These are phyloP conservation scores for Erythrolamprus reginae DNA, from an alignment of 2,113 vertebrate species.

Conservation along the genomic window DNA sequence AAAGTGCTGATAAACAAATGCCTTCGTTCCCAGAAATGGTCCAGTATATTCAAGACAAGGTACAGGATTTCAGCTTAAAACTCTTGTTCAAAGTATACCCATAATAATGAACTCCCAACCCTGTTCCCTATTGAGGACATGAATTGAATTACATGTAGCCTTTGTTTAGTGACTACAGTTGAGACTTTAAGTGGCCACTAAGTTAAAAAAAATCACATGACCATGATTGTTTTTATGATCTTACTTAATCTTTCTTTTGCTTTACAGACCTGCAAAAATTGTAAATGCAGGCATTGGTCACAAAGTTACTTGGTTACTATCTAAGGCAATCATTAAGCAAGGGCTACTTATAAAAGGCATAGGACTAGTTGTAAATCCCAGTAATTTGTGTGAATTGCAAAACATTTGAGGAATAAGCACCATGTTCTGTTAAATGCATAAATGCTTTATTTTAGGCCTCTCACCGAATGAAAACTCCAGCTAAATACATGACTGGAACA, in stretches of 20 bases:
- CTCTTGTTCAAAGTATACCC: not conserved
- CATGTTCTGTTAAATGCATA: not conserved
- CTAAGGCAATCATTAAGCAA: not conserved
- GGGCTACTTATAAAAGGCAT: not conserved
- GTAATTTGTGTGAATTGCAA: not conserved
- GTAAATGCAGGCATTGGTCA: not conserved
- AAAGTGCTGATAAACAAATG: conserved; percentile 81
- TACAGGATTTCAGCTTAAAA: conserved; percentile 46
- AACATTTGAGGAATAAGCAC: not conserved
- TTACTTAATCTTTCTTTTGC: not conserved
- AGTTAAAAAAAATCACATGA: not conserved
- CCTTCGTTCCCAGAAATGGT: conserved; percentile 97
- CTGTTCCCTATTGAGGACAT: not conserved
- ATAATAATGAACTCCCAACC: not conserved
- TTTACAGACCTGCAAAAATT: not conserved
- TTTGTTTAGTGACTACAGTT: not conserved
- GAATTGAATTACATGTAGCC: not conserved
- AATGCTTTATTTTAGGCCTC: conserved; percentile 73
- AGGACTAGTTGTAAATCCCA: not conserved
- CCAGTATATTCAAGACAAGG: conserved; percentile 93
- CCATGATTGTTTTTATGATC: not conserved
- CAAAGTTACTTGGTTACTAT: not conserved
- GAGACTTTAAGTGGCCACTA: not conserved
- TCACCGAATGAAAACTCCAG: conserved; percentile 91
- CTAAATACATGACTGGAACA: conserved; percentile 89